phyloP scores from a whole-genome alignment of 2,113 vertebrate species.

The Ailurus styani region DNA sequence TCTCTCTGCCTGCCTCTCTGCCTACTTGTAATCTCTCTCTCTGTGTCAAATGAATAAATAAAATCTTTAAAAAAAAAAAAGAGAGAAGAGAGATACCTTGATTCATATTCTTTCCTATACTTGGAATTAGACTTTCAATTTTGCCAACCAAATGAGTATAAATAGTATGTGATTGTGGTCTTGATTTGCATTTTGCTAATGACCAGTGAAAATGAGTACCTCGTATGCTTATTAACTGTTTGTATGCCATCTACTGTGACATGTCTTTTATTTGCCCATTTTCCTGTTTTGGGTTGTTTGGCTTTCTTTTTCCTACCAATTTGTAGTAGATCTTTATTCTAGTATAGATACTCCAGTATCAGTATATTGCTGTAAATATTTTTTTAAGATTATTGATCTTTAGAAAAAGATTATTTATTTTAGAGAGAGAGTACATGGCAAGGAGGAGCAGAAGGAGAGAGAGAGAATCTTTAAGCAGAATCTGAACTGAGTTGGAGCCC shows the following conservation, averaged over 20 bases:
- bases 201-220: background rate
- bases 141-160: background rate
- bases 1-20: too few species aligned
- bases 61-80: too few species aligned
- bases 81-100: background rate
- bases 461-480: background rate
- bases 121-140: background rate
- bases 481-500: background rate
- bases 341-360: background rate
- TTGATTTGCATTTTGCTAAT: background rate
- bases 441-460: background rate
- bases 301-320: background rate
- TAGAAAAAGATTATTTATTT: background rate
- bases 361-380: background rate
- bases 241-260: background rate
- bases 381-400: background rate
- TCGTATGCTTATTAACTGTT: background rate
- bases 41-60: too few species aligned
- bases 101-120: background rate
- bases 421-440: background rate
- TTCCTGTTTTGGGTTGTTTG: background rate
- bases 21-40: too few species aligned
- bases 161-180: background rate
- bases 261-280: background rate
- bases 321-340: background rate